Evolutionary conservation across 2,797 vertebrate genomes (phyloP), one percentile per base, ranked within the genome.

Genomic region (Botia kubotai): DNA sequence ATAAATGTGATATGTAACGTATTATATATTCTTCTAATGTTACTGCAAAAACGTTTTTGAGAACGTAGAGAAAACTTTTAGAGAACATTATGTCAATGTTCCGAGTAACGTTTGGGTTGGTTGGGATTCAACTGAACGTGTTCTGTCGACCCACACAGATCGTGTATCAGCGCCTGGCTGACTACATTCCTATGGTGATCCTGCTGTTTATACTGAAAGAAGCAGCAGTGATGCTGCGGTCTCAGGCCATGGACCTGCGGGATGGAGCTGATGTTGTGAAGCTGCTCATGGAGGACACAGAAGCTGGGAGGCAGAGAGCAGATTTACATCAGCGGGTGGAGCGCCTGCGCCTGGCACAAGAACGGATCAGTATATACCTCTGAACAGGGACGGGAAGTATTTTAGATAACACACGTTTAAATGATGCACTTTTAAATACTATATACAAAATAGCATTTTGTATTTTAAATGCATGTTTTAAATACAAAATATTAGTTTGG

Each of bases 141-240:
- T 46, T 50, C 68, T 36, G 39, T 67, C 19, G 21, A n/a, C 63
- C 17, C 21, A 33, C 21, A 57, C 74, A 87, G 86, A 85, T 87
- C 29, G 79, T 84, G 77, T 85, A 85, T 72, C 86, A 87, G 71
- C 82, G 84, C 8, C 63, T 87, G 7, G 77, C 80, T 2, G 84
- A 87, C 75, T 85, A 68, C 12, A 12, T 86, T n/a, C 84, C 84
- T 14, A 87, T 87, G 86, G 62, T 87, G 19, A 78, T 85, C 21
- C 36, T 84, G 29, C 23, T 84, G 58, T 82, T 87, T n/a, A 81
- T 84, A 6, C 75, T 87, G 75, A 87, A 87, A 68, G 77, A 85
- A 63, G 77, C 82, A 23, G 72, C 78, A 0, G 8, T 76, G 26
- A 63, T 80, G 14, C 46, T 87, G 62, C 71, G 86, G 29, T 19